Base-by-base conservation (phyloP, 2,113 vertebrate genomes). In the Spea bombifrons region DNA sequence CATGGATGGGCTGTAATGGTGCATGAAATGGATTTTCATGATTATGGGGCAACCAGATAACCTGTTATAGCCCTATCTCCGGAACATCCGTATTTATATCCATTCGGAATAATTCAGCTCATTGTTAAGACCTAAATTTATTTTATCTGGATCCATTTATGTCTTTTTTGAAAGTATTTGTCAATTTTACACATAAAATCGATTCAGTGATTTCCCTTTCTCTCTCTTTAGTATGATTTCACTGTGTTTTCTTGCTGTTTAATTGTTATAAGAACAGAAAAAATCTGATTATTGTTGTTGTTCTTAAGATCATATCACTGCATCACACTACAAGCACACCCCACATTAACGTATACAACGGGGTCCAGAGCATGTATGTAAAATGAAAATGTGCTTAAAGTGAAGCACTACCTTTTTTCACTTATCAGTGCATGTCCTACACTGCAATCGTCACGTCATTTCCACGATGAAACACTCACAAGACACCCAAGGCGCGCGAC, bases 11-110 rank as follows among this genome's bases (percentile, higher is more conserved):
- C 71, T 49, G 4, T 63, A 77, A 77, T 49, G 67, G 8, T 49
- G 78, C 71, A 80, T 80, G 78, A 74, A 79, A 67, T 68, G 65
- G 66, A 48, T 79, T n/a, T 68, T 65, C 48, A 45, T 61, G 45
- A 44, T 68, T 74, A 73, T 74, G 71, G 71, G 78, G 71, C 45
- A 49, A 73, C 13, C 12, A 67, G 6, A 15, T 66, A 74, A 67
- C 55, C 43, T 71, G 30, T 68, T 68, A 61, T 72, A 65, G 10
- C 6, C 67, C 67, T 71, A 9, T 53, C 17, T 70, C 50, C n/a
- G 46, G 9, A 66, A 79, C 8, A 53, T 66, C 48, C 76, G 63
- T 65, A 65, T 65, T 13, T 64, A 43, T 72, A 55, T 16, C 64
- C 71, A 47, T 10, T 57, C 30, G 16, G 7, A 48, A 50, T 70